Base-by-base conservation (phyloP, 2,113 vertebrate species). In the Zeus faber region DNA sequence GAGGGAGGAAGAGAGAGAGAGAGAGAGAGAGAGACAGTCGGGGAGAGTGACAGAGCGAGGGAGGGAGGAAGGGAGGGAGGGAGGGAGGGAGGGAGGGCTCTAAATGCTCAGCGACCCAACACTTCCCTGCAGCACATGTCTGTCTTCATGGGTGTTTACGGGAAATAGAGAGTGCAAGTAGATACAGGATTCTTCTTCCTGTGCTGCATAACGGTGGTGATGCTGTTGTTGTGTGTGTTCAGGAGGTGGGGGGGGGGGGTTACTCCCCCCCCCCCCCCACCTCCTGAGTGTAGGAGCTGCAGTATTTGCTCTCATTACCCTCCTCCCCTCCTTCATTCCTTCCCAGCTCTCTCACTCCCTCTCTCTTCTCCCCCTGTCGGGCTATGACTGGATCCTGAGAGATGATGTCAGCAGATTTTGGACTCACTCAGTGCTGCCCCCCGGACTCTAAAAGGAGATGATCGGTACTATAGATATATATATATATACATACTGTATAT, bases 401-500 rank as follows among this genome's bases (percentile, higher is more conserved):
- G 58, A 80, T 92, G 90, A 91, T 88, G 90, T 91, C 89, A 91
- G 88, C 88, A 87, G 63, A 82, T 81, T 84, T 86, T 62, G 54
- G 37, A 57, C 44, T 33, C 23, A 68, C 81, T 81, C 67, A 74
- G 62, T 76, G 72, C 79, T 86, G 84, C 83, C 71, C 55, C 74
- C 64, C 33, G 2, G 33, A 67, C 51, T 58, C 62, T 70, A 59
- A 55, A 67, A 64, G 69, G 74, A 79, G 62, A 60, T 27, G 11
- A 58, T 41, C 48, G 39, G 76, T 82, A 83, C 70, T 85, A 77
- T 80, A n/a, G n/a, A n/a, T n/a, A n/a, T n/a, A n/a, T n/a, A n/a
- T n/a, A n/a, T n/a, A n/a, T n/a, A n/a, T n/a, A n/a, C n/a, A n/a
- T n/a, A n/a, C n/a, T n/a, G n/a, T n/a, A n/a, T n/a, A n/a, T n/a